Base-by-base conservation (phyloP, 2,113 vertebrate species). In the Neomonachus schauinslandi region DNA sequence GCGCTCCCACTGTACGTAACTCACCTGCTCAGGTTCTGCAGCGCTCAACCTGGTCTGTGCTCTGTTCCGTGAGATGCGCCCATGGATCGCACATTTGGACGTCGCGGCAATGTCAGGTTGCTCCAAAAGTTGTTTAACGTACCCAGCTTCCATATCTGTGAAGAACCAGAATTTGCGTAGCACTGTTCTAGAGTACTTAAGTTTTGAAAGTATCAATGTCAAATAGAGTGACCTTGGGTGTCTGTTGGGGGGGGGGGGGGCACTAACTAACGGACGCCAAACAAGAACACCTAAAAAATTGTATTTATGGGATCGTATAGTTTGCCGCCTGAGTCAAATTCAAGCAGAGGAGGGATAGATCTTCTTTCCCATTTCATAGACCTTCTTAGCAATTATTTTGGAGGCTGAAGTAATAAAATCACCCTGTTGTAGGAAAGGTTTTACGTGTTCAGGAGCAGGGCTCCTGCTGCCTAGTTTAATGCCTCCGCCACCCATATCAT, bases 361-460 rank as follows among this genome's bases (percentile, higher is more conserved):
- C 9, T 49, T 81, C 53, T 91, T 87, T 92, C 18, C 81, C 74
- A 24, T 87, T 92, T 93, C 69, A 19, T 21, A 88, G 24, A 7
- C 36, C 22, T 96, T n/a, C 63, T 89, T 89, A 77, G 83, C 80
- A 83, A 87, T 97, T 81, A 71, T 81, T 79, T 96, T 55, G 28
- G 84, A 92, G 88, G 14, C 49, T 22, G 82, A 87, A 61, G 61
- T 31, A 65, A 76, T 42, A 57, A 31, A 89, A 72, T 67, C 9
- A 46, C 49, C 31, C 36, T 39, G 12, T 80, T 90, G 55, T 5
- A 80, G 76, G 74, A 94, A 74, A 76, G 67, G 61, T 33, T 28
- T 24, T 12, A 57, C 26, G 21, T 28, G 51, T 93, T 72, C 69
- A 89, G 46, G 84, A 26, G 42, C 77, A 5, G 55, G 26, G 19